Evolutionary conservation across 2,113 vertebrate genomes (phyloP).

Genomic region (Muntiacus muntjak): DNA sequence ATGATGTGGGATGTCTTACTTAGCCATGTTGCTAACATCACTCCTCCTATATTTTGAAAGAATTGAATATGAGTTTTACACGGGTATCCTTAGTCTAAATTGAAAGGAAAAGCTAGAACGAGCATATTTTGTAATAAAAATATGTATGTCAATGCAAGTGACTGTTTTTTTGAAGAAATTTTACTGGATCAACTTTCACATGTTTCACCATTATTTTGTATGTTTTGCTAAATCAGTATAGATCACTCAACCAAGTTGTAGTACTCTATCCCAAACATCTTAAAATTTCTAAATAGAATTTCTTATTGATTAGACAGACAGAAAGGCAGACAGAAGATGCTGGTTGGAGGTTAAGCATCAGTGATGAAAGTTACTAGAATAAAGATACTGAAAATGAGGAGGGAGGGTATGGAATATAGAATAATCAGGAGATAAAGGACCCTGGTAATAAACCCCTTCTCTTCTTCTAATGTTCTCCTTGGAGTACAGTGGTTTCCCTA

Average conservation of each 20-base stretch:
- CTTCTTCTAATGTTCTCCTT: neutral
- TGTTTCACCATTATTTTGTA: neutral
- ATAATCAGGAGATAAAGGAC: neutral
- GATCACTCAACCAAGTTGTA: neutral
- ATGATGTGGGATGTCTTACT: neutral
- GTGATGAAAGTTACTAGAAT: neutral
- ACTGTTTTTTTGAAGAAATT: neutral
- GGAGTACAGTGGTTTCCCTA: neutral
- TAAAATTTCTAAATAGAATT: neutral
- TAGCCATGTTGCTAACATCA: neutral
- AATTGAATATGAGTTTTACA: neutral
- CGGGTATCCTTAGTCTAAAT: neutral
- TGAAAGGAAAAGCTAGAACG: neutral
- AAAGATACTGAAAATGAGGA: neutral
- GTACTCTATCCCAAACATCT: neutral
- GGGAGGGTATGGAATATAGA: rapidly evolving
- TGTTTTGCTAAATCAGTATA: neutral
- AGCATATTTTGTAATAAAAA: neutral
- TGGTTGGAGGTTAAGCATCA: neutral
- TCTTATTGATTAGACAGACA: neutral
- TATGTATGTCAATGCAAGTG: neutral
- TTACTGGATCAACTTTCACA: neutral
- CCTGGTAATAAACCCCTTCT: neutral
- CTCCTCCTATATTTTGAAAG: neutral
- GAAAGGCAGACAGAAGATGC: neutral